These are phyloP conservation scores for Scaeva pyrastri DNA, from an alignment of 2,888 invertebrate species.

Conservation along the genomic window DNA sequence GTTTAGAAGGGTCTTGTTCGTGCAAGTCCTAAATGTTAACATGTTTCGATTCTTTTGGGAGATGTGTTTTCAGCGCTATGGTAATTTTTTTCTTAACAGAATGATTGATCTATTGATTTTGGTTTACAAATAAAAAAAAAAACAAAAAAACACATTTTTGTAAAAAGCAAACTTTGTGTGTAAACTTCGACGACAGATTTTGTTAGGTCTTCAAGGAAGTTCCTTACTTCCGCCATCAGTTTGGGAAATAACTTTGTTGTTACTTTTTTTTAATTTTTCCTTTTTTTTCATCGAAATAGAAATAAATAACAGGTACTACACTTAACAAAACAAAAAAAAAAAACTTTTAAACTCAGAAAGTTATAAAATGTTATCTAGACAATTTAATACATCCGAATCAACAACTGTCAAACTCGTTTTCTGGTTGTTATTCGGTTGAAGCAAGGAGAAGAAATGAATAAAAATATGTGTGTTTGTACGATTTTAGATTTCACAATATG, in stretches of 20 bases:
- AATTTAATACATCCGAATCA: not conserved
- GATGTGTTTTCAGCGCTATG: not conserved
- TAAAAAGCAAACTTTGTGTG: not conserved
- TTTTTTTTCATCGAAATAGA: not conserved
- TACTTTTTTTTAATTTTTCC: not conserved
- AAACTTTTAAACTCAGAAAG: not conserved
- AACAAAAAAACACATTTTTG: not conserved
- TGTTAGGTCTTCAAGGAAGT: not conserved
- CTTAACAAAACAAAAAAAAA: too few relatives aligned
- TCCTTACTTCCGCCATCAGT: not conserved
- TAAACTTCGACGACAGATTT: not conserved
- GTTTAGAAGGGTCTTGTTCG: not conserved
- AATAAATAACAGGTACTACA: too few relatives aligned
- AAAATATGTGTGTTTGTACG: not conserved
- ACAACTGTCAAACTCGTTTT: not conserved
- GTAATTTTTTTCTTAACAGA: not conserved
- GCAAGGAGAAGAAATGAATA: not conserved
- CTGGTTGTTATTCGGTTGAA: not conserved
- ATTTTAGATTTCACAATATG: not conserved
- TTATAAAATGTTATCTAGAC: not conserved
- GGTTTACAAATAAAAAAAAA: not conserved
- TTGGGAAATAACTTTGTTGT: not conserved
- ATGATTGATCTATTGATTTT: slow-evolving; percentile 6
- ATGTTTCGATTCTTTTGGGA: slow-evolving; percentile 10
- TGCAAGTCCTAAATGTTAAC: slow-evolving; percentile 11